Evolutionary conservation across 2,888 invertebrate genomes (phyloP).

Genomic region (Amaurobius ferox): DNA sequence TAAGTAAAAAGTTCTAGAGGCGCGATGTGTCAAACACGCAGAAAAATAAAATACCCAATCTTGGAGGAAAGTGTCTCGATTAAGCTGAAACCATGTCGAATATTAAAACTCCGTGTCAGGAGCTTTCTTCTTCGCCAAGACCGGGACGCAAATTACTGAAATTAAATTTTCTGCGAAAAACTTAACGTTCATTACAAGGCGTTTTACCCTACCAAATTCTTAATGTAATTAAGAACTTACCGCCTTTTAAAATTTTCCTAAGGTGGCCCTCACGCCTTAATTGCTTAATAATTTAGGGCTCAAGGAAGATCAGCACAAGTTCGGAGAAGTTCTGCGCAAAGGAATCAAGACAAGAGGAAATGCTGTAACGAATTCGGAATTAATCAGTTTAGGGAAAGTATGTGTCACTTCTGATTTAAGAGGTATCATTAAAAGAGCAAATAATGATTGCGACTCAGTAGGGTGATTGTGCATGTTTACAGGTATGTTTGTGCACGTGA

Average conservation of each 20-base stretch:
- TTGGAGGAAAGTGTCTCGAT: background rate
- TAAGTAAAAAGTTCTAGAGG: background rate
- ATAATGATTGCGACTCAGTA: no score
- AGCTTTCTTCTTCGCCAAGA: constrained; percentile 31
- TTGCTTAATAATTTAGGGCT: constrained; percentile 69
- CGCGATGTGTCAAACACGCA: background rate
- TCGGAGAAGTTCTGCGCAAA: constrained; percentile 7
- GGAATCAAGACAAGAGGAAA: constrained; percentile 15
- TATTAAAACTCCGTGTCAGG: constrained; percentile 70
- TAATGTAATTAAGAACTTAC: constrained; percentile 71
- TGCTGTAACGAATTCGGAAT: background rate
- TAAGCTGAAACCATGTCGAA: constrained; percentile 33
- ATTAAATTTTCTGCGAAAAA: constrained; percentile 67
- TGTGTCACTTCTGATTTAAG: no score
- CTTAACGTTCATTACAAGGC: constrained; percentile 63
- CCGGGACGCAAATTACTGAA: constrained; percentile 60
- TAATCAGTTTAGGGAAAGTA: background rate
- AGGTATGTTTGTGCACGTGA: no score
- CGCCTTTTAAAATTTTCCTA: constrained; percentile 67
- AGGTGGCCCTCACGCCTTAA: constrained; percentile 50
- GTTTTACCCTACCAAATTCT: constrained; percentile 55
- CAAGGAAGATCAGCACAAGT: constrained; percentile 38
- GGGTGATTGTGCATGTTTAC: no score
- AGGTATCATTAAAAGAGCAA: no score
- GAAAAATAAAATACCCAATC: background rate